Conservation (phyloP, 1,140 invertebrate genomes). For the Halyomorpha halys region DNA sequence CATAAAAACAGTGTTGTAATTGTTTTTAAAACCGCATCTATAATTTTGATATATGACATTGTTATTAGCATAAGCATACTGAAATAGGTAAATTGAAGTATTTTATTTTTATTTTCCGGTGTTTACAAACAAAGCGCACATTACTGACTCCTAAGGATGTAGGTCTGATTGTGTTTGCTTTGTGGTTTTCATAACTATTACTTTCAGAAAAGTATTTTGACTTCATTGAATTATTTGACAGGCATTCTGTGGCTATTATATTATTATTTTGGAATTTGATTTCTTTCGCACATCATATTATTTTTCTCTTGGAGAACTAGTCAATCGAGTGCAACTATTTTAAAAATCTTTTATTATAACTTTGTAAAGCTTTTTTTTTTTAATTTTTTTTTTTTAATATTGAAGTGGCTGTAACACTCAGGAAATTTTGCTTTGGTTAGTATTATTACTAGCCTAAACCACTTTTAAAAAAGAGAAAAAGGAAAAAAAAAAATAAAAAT, state of each 20-base stretch:
- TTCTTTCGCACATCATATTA: not conserved
- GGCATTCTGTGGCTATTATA: too few species aligned
- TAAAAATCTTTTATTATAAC: slow-evolving; percentile 17
- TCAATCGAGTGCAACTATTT: slow-evolving; percentile 25
- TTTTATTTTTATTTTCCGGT: not conserved
- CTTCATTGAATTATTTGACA: too few species aligned
- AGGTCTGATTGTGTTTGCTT: slow-evolving; percentile 25
- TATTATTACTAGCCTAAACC: not conserved
- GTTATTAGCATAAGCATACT: too few species aligned
- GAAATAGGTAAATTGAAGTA: too few species aligned
- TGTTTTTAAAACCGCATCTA: too few species aligned
- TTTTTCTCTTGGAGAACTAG: slow-evolving; percentile 25
- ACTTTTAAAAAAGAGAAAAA: not conserved
- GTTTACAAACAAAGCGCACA: slow-evolving; percentile 20
- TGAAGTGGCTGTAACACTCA: slow-evolving; percentile 6
- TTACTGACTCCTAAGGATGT: not conserved
- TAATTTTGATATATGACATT: too few species aligned
- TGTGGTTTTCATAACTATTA: slow-evolving; percentile 9
- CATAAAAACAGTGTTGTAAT: too few species aligned
- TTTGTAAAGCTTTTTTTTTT: slow-evolving; percentile 17
- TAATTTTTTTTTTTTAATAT: slow-evolving; percentile 4
- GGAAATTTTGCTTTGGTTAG: slow-evolving; percentile 1
- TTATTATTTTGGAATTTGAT: too few species aligned
- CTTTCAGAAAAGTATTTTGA: too few species aligned
- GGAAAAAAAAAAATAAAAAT: not conserved